A percentile compares a stretch with the other conserved stretches of the same genome.
These are phyloP conservation scores for Meles meles DNA, from an alignment of 2,113 vertebrate genomes.

Conservation along the genomic window DNA sequence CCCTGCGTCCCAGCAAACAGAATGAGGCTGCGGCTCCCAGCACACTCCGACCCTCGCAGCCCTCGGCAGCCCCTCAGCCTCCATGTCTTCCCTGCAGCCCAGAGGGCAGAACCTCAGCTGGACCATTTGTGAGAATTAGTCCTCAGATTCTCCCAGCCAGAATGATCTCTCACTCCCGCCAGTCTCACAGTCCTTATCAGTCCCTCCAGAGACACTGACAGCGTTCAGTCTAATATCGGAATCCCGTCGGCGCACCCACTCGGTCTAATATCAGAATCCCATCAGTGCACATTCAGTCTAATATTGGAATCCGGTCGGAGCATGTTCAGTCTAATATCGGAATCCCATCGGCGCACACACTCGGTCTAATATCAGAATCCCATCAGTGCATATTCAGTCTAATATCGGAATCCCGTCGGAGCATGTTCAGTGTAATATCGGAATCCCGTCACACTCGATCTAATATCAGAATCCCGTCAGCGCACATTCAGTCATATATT, in stretches of 20 bases:
- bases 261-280: accelerated
- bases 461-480: accelerated
- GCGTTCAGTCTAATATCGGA: not conserved
- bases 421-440: no score
- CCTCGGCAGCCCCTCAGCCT: not conserved
- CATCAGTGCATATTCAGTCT: accelerated
- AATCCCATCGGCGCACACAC: accelerated
- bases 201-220: not conserved
- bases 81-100: accelerated
- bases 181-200: not conserved
- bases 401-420: accelerated
- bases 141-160: not conserved
- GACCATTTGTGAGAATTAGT: accelerated
- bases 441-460: not conserved
- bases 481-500: no score
- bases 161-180: not conserved
- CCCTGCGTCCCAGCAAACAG: accelerated
- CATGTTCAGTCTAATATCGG: not conserved
- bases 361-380: not conserved
- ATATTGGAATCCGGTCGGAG: accelerated
- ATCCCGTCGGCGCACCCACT: accelerated
- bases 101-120: not conserved
- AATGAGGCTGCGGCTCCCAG: not conserved
- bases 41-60: accelerated
- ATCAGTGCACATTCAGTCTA: not conserved